A percentile compares a stretch with the other conserved stretches of the same genome.
These are phyloP conservation scores for Bambusicola thoracicus DNA, from an alignment of 2,113 vertebrate species.

Conservation along the genomic window DNA sequence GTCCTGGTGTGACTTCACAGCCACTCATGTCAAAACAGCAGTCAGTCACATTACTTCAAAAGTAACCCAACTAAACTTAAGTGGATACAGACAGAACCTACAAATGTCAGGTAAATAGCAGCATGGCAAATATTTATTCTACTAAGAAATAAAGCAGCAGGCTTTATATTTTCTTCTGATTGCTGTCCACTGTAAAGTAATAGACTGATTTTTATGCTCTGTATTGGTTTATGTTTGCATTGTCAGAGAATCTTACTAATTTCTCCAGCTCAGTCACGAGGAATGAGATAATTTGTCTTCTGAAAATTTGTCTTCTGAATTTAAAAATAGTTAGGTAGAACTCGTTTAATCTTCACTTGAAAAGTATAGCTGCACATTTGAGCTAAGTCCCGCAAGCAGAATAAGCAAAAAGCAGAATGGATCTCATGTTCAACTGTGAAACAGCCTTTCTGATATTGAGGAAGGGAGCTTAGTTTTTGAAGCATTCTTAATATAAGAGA, in stretches of 20 bases:
- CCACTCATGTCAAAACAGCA: conserved; percentile 81
- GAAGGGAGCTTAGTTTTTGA: not conserved
- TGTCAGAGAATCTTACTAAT: not conserved
- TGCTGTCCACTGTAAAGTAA: not conserved
- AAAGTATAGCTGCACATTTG: not conserved
- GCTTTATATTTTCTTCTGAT: not conserved
- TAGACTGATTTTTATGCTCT: not conserved
- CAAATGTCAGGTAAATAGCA: conserved; percentile 80
- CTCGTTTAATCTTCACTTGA: not conserved
- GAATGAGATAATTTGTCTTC: not conserved
- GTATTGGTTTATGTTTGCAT: not conserved
- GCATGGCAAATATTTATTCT: not conserved
- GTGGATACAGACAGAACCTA: conserved; percentile 92
- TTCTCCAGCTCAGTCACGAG: not conserved
- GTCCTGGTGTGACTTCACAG: conserved; percentile 91
- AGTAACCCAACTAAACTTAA: conserved; percentile 88
- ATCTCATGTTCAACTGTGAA: not conserved
- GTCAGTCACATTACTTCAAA: conserved; percentile 75
- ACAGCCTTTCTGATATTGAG: not conserved
- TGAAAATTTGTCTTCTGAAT: not conserved
- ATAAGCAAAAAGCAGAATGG: not conserved
- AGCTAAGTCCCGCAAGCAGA: not conserved
- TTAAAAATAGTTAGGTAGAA: not conserved
- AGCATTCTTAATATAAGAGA: not conserved
- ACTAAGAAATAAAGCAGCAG: not conserved